Conservation (phyloP, 2,888 invertebrate species). For the Aleiodes leptofemur region DNA sequence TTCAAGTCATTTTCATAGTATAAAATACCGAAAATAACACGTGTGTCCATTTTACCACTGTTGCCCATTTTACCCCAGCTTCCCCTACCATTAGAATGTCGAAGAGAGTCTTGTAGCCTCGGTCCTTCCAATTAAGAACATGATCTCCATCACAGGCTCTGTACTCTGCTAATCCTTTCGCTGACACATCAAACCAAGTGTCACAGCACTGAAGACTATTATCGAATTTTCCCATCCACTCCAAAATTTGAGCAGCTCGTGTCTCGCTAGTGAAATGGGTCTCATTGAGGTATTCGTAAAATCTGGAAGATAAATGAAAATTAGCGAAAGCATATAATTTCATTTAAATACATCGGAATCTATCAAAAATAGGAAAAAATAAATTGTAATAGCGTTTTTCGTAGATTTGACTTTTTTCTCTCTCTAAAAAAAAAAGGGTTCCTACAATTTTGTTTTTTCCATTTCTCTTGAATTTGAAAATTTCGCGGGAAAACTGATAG, state of each 20-base stretch:
- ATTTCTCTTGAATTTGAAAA: too few relatives aligned
- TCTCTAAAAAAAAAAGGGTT: too few relatives aligned
- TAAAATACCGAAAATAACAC: too few relatives aligned
- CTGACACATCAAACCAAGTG: conserved; percentile 82
- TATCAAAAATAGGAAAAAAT: neutral
- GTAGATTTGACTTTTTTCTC: too few relatives aligned
- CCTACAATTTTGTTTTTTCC: too few relatives aligned
- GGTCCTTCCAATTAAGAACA: conserved; percentile 84
- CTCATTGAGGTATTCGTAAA: conserved; percentile 58
- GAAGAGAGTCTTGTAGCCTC: conserved; percentile 82
- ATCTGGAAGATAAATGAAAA: conserved; percentile 56
- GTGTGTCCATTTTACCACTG: too few relatives aligned
- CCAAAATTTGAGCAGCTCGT: conserved; percentile 76
- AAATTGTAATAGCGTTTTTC: neutral
- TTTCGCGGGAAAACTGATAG: too few relatives aligned
- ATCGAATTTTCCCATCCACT: conserved; percentile 79
- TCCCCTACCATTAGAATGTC: conserved; percentile 81
- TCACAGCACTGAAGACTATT: conserved; percentile 79
- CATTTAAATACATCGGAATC: too few relatives aligned
- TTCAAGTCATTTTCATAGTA: too few relatives aligned
- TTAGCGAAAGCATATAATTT: too few relatives aligned
- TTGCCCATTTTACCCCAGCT: neutral
- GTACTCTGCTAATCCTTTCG: conserved; percentile 80
- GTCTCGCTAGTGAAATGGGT: conserved; percentile 58
- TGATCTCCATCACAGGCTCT: conserved; percentile 84